Percentiles rank a stretch among this genome's conserved stretches.
Conservation (phyloP, 2,888 invertebrate species). For the Agrotis clavis region DNA sequence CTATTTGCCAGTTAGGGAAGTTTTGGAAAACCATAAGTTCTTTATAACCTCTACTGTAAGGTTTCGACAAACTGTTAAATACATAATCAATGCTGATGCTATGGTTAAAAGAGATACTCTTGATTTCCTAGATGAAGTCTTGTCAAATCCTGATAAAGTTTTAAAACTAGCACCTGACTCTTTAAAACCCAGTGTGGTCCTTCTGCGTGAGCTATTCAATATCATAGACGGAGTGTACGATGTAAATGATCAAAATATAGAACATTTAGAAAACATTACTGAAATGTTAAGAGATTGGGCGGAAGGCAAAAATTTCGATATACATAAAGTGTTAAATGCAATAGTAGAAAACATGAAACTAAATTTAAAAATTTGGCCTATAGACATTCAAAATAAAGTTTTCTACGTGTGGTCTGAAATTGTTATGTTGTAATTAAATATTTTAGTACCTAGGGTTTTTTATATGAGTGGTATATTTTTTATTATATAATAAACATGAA, state of each 20-base stretch:
- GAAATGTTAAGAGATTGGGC: constrained; percentile 63
- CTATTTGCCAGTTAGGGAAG: constrained; percentile 62
- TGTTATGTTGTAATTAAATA: constrained; percentile 55
- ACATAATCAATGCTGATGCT: constrained; percentile 61
- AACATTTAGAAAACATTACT: constrained; percentile 67
- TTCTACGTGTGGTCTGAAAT: constrained; percentile 71
- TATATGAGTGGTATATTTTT: constrained; percentile 23
- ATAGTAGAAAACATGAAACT: constrained; percentile 72
- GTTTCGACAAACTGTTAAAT: constrained; percentile 69
- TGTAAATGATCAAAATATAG: constrained; percentile 67
- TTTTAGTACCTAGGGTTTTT: constrained; percentile 24
- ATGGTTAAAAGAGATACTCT: constrained; percentile 72
- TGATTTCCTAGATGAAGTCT: constrained; percentile 76
- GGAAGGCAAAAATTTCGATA: constrained; percentile 56
- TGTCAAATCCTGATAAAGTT: constrained; percentile 69
- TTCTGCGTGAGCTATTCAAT: constrained; percentile 67
- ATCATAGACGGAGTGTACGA: constrained; percentile 72
- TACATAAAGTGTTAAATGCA: constrained; percentile 62
- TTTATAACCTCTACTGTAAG: constrained; percentile 68
- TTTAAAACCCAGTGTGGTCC: constrained; percentile 63
- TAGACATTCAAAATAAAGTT: constrained; percentile 68
- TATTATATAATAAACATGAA: constrained; percentile 31
- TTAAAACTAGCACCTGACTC: constrained; percentile 60
- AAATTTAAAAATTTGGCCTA: constrained; percentile 74
- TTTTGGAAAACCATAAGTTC: constrained; percentile 66